Evolutionary conservation across 2,888 invertebrate species (phyloP), one percentile per base, ranked within the genome.

Genomic region (Trilocha varians): DNA sequence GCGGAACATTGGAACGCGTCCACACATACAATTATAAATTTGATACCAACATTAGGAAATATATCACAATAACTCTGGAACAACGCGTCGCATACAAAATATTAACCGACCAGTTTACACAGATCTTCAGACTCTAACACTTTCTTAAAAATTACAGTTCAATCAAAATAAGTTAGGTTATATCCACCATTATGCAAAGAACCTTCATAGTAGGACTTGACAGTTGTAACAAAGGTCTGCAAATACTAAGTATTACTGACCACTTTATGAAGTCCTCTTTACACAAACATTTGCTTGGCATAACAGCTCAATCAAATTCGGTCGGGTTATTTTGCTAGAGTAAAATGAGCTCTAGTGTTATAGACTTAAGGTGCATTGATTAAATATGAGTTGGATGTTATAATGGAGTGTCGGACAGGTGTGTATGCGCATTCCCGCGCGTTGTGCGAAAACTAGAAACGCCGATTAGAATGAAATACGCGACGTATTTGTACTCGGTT

Each of bases 391-490:
- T n/a, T n/a, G n/a, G n/a, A n/a, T n/a, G 32, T 18, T 18, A 60
- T 74, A 73, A 78, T 65, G 69, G 64, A 79, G 73, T 71, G 65
- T 57, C 44, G 53, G 70, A 70, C 82, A 83, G 82, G 82, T 82
- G 82, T 70, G 38, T 40, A 34, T 16, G 58, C 58, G 51, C 71
- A 68, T 70, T 65, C 70, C 57, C 59, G 60, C 59, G 62, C 68
- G 65, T 73, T 74, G 70, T 71, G 69, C 66, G 72, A 68, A 71
- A 68, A 64, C 69, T 59, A 62, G 73, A 75, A 71, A 70, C 62
- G 59, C 62, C 74, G 75, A 72, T 75, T 73, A 77, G 73, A 72
- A 78, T 78, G 75, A 78, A 75, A 73, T 73, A 76, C 69, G 65
- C 62, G 58, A 53, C 57, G 52, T 62, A 50, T 47, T 36, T 45